Evolutionary conservation across 2,113 vertebrate species (phyloP).

Genomic region (Atlantisia rogersi): DNA sequence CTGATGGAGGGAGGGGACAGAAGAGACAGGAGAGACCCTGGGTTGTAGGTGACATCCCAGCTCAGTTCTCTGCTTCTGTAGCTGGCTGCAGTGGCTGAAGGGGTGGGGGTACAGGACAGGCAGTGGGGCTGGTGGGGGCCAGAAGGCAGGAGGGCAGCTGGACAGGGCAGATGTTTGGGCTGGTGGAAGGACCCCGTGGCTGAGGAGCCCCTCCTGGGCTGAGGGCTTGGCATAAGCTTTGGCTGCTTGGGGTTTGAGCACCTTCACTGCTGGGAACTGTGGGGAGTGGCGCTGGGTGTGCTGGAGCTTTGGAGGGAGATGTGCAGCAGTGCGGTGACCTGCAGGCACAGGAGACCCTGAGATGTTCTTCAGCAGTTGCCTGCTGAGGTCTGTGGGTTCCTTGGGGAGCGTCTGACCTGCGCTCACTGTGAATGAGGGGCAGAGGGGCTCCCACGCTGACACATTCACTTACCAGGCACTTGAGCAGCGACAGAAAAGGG

Average conservation of each 20-base stretch:
- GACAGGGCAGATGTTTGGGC: not conserved
- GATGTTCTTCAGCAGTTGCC: not conserved
- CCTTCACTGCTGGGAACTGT: accelerated
- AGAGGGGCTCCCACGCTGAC: not conserved
- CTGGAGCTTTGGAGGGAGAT: not conserved
- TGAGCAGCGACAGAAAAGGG: not conserved
- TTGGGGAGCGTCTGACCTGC: accelerated
- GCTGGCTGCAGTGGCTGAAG: not conserved
- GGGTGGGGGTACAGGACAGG: not conserved
- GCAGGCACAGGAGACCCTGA: accelerated
- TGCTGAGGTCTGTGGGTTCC: not conserved
- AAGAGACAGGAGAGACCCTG: not conserved
- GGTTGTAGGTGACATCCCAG: not conserved
- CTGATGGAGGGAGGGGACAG: not conserved
- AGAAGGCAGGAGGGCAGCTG: not conserved
- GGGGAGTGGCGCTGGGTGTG: not conserved
- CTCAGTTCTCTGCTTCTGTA: not conserved
- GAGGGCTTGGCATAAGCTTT: not conserved
- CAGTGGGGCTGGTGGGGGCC: not conserved
- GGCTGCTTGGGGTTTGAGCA: not conserved
- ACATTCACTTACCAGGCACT: not conserved
- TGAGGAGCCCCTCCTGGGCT: accelerated
- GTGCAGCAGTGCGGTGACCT: accelerated
- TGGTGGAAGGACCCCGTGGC: not conserved
- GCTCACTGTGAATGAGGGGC: accelerated